These are phyloP conservation scores for Xestia c-nigrum DNA, from an alignment of 2,888 invertebrate genomes.

Conservation along the genomic window DNA sequence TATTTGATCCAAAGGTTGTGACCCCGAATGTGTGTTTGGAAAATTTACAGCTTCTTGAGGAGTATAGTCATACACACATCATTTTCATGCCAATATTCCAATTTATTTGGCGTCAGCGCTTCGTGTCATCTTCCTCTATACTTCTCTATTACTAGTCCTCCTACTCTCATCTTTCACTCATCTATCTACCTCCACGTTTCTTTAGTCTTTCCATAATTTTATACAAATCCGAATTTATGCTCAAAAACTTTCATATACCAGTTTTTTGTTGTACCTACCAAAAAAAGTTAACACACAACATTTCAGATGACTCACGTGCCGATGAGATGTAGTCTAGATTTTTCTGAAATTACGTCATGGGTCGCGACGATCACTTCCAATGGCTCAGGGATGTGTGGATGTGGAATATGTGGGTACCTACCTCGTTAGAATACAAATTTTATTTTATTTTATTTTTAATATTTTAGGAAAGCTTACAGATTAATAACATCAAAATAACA, in stretches of 20 bases:
- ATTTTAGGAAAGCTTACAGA: too few species aligned
- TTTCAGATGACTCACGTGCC: slow-evolving; percentile 42
- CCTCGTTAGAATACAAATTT: slow-evolving; percentile 15
- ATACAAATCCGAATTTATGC: not conserved
- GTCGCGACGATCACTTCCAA: slow-evolving; percentile 16
- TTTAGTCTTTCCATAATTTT: not conserved
- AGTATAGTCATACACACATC: too few species aligned
- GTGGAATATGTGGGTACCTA: not conserved
- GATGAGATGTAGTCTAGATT: slow-evolving; percentile 50
- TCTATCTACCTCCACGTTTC: too few species aligned
- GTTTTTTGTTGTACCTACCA: slow-evolving; percentile 14
- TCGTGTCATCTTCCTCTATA: not conserved
- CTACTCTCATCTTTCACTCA: not conserved
- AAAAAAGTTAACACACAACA: slow-evolving; percentile 3
- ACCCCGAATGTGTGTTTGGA: too few species aligned
- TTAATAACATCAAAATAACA: too few species aligned
- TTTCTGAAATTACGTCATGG: slow-evolving; percentile 50
- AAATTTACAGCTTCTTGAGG: too few species aligned
- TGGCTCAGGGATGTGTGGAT: not conserved
- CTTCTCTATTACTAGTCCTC: not conserved
- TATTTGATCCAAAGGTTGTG: too few species aligned
- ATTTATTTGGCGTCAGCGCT: not conserved
- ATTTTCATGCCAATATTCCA: not conserved
- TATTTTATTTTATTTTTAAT: too few species aligned
- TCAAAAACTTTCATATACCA: not conserved